Evolutionary conservation across 2,113 vertebrate genomes (phyloP), one percentile per base, ranked within the genome.

Genomic region (Aythya baeri): DNA sequence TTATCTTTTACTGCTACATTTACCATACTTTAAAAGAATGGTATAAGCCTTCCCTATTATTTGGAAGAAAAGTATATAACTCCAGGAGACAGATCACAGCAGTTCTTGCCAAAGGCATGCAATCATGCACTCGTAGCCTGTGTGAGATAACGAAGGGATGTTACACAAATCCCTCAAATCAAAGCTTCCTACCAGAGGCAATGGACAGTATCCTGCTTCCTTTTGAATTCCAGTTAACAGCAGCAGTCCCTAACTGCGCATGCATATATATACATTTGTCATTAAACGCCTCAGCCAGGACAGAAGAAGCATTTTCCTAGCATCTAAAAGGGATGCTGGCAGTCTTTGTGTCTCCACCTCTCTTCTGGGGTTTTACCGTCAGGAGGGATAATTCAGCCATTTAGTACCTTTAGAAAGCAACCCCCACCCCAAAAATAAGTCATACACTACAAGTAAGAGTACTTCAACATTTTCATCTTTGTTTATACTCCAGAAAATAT

Each of bases 361-460:
- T 77, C 32, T 86, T 80, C 71, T 16, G 76, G 13, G 34, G 23
- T 34, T 86, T 72, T 76, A 52, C 6, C 22, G 44, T 44, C 44
- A 46, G 79, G 44, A 61, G 11, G 22, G 29, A 34, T 26, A 65
- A 65, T 34, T 82, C 54, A 72, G 15, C 16, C 49, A 65, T 10
- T 41, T 0, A 65, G 32, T 26, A 54, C 22, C 80, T 83, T 83
- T 36, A 44, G 76, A 43, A 91, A 62, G 25, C 68, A 62, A 43
- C 38, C 22, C 15, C 31, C 0, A 0, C 10, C 9, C 34, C 44
- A 1, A 0, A 54, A 77, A 74, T 67, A 84, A n/a, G 55, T 50
- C 55, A 66, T 50, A 62, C 50, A 27, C 31, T 73, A 55, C 41
- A 49, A 25, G 62, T 32, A 23, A 16, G 55, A 80, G 59, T n/a